Base-by-base conservation (phyloP, 1,140 invertebrate genomes). In the Hyles vespertilio region DNA sequence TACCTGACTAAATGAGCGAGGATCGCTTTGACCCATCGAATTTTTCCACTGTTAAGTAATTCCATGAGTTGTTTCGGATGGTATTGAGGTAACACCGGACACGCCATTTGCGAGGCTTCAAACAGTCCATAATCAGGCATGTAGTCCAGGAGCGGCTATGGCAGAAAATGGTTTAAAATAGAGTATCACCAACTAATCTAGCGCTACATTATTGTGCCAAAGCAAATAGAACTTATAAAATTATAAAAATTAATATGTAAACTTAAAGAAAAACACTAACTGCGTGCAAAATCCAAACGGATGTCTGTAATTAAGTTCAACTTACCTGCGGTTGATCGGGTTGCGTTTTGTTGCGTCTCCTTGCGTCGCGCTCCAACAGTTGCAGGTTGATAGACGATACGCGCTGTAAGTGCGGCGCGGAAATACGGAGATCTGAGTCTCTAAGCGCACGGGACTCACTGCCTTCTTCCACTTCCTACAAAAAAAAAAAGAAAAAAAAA, bases 41-140 rank as follows among this genome's bases (percentile, higher is more conserved):
- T 98, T 90, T 99, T 99, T 0, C 99, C 99, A 58, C 98, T 99
- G 88, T 99, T 99, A 0, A 99, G 90, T n/a, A 99, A 89, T 82
- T 99, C 98, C 95, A 99, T 99, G 3, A 99, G 88, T 77, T 99
- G 98, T 79, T 99, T 98, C 0, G 98, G 98, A 91, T 99, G 99
- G 89, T 99, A 99, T 76, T 99, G 99, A 0, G 99, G 98, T 61
- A 99, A 87, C n/a, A 99, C 97, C 0, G 98, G 98, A 78, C 96
- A 98, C 0, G 97, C 97, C 69, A 99, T 96, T 52, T 97, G 92
- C n/a, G 97, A 96, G 0, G 98, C 98, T 84, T 99, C 98, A 89
- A 99, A 99, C 40, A 99, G 81, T 0, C 98, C 98, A 79, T 96
- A 97, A 84, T 98, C 96, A 0, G 96, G 95, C 94, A 97, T 96